Percentiles rank a stretch among this genome's conserved stretches.
Conservation (phyloP, 2,113 vertebrate species). For the Cariama cristata region DNA sequence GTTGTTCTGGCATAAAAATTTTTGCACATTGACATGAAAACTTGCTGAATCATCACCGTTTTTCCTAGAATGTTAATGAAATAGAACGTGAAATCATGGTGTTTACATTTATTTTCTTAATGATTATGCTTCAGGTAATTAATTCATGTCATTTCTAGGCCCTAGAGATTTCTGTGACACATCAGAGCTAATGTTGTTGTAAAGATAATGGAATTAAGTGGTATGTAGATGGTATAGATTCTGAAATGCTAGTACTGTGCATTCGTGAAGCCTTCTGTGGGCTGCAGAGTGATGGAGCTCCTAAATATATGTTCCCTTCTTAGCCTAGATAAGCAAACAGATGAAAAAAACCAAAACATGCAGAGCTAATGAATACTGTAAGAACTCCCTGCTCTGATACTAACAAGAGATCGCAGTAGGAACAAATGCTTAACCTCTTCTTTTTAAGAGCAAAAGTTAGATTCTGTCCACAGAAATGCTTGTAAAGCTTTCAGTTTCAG, state of each 20-base stretch:
- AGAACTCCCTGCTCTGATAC: background rate
- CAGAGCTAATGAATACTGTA: background rate
- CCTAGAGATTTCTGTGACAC: background rate
- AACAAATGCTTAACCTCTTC: background rate
- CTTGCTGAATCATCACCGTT: background rate
- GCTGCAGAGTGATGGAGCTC: background rate
- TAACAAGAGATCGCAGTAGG: background rate
- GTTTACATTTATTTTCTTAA: background rate
- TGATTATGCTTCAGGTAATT: background rate
- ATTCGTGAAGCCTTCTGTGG: background rate
- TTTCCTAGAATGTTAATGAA: background rate
- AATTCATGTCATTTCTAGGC: background rate
- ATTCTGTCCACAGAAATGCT: background rate
- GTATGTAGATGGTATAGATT: background rate
- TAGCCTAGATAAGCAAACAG: background rate
- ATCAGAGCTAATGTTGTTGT: background rate
- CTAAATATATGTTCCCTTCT: background rate
- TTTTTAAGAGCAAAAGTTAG: background rate
- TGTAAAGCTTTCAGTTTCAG: background rate
- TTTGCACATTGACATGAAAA: background rate
- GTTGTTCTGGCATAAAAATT: background rate
- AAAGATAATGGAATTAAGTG: background rate
- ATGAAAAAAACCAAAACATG: background rate
- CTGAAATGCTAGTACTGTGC: background rate
- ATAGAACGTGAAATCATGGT: background rate